A percentile compares a stretch with the other conserved stretches of the same genome.
phyloP scores from a whole-genome alignment of 2,797 vertebrate genomes.

The Enteromius unitaeniatus region DNA sequence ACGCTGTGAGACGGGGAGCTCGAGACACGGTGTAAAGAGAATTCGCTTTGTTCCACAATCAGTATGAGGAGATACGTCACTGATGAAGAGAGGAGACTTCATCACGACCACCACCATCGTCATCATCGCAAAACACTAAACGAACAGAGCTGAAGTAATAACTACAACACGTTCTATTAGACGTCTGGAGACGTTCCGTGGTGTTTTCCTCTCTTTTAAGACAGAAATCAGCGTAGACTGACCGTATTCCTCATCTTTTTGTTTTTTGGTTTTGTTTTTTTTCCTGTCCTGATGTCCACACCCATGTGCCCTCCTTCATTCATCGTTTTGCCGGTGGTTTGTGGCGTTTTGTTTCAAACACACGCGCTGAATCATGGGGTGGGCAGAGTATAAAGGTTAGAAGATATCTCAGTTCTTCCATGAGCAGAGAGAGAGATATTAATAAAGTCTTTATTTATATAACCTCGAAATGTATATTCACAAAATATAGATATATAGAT shows the following conservation, averaged over 20 bases:
- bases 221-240: constrained; percentile 82
- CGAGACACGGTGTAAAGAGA: constrained; percentile 80
- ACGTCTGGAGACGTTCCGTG: constrained; percentile 87
- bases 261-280: constrained; percentile 81
- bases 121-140: constrained; percentile 50
- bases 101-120: background rate
- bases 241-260: constrained; percentile 64
- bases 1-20: constrained; percentile 75
- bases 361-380: constrained; percentile 78
- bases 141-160: constrained; percentile 82
- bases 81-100: constrained; percentile 71
- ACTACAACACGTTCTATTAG: constrained; percentile 80
- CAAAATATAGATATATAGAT: constrained; percentile 36
- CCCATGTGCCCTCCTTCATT: constrained; percentile 71
- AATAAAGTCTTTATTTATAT: constrained; percentile 62
- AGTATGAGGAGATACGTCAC: constrained; percentile 77
- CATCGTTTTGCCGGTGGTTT: constrained; percentile 74
- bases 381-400: constrained; percentile 99
- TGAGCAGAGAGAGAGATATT: constrained; percentile 70
- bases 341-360: constrained; percentile 80
- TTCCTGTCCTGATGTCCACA: constrained; percentile 83
- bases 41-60: constrained; percentile 75
- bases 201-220: constrained; percentile 85
- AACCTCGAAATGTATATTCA: constrained; percentile 57
- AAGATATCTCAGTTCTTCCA: constrained; percentile 87